A percentile compares a stretch with the other conserved stretches of the same genome.
These are phyloP conservation scores for Phasia obesa DNA, from an alignment of 2,888 invertebrate species.

Conservation along the genomic window DNA sequence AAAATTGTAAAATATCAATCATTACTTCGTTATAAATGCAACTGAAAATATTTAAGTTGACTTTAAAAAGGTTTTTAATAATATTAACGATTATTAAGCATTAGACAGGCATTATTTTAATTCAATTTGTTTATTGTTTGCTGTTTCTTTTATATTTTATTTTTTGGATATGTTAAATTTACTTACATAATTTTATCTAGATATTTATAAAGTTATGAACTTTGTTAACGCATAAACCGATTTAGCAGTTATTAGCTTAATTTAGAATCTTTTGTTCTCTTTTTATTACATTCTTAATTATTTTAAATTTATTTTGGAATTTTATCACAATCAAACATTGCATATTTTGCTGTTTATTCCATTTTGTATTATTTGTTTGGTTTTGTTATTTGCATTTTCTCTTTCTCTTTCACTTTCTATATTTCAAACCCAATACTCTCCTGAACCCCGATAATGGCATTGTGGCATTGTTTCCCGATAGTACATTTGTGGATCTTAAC, in stretches of 20 bases:
- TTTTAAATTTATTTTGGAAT: conserved; percentile 13
- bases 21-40: not conserved
- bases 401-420: conserved; percentile 50
- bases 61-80: not conserved
- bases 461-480: conserved; percentile 74
- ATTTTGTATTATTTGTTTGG: not conserved
- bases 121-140: not conserved
- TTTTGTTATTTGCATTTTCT: conserved; percentile 14
- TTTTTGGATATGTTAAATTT: conserved; percentile 20
- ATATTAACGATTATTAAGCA: no score
- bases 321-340: conserved; percentile 37
- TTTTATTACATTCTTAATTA: not conserved
- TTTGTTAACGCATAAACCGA: conserved; percentile 32
- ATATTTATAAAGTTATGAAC: conserved; percentile 27
- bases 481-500: conserved; percentile 62
- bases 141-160: not conserved
- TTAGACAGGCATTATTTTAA: no score
- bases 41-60: not conserved
- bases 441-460: conserved; percentile 82
- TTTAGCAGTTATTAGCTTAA: not conserved
- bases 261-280: not conserved
- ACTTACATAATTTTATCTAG: conserved; percentile 9
- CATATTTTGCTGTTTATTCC: not conserved
- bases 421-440: conserved; percentile 79
- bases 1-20: no score